Base-by-base conservation (phyloP, 2,888 invertebrate species). In the Brachypterus glaber region DNA sequence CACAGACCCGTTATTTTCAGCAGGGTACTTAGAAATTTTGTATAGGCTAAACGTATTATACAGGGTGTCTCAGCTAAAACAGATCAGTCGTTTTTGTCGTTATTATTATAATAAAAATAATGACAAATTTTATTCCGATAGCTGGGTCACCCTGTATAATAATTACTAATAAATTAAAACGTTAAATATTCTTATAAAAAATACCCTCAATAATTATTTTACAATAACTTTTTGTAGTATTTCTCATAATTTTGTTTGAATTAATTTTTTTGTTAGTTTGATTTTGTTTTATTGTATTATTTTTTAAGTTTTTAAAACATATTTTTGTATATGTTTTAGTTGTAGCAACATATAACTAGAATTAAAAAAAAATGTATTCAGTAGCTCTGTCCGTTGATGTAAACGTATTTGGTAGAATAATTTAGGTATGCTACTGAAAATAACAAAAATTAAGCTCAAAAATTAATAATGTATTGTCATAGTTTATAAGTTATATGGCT, bases 351-450 rank as follows among this genome's bases (percentile, higher is more conserved):
- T 30, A 11, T 12, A 15, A 47, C 40, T 42, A 36, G 35, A 35
- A 27, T 48, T 46, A 43, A 39, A 38, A 42, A 33, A 46, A 49
- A 48, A 39, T 50, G 42, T 47, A 48, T 52, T 52, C 50, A 51
- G 53, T 52, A 51, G 53, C 53, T 46, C 42, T 50, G 46, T 49
- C 44, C 44, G 43, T 52, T 49, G 47, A 44, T 53, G 53, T 53
- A 51, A 44, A 43, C 44, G 43, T 48, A 46, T 50, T 48, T 50
- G 46, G 45, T 52, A 50, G 50, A 48, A n/a, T 43, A 40, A 39
- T 52, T 52, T 52, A 52, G 51, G 49, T 46, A 50, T 45, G 51
- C 52, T 53, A 53, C 52, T 53, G 53, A 52, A 51, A 44, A 39
- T 52, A 29, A 45, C 44, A 48, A 50, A 49, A 51, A 49, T 46